Percentiles rank a stretch among this genome's conserved stretches.
Conservation (phyloP, 2,888 invertebrate species). For the Macroteleia sp. region DNA sequence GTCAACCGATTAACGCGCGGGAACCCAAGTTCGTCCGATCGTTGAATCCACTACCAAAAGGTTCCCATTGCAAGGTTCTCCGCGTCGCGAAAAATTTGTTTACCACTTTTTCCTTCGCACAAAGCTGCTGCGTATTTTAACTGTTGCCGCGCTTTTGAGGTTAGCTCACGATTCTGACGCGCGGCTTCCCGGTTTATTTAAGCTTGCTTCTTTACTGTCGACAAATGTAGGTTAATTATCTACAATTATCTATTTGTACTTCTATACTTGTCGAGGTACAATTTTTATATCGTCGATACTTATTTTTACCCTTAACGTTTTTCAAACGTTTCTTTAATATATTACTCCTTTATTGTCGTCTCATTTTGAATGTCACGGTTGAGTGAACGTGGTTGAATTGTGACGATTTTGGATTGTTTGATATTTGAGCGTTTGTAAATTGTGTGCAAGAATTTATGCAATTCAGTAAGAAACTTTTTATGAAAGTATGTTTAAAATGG, state of each 20-base stretch:
- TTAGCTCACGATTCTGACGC: constrained; percentile 21
- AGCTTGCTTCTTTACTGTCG: constrained; percentile 62
- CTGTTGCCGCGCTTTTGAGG: constrained; percentile 38
- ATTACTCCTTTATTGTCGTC: not conserved
- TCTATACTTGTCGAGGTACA: not conserved
- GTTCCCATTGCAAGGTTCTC: not conserved
- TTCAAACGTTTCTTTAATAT: not conserved
- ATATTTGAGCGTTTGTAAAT: not conserved
- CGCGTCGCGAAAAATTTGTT: no score
- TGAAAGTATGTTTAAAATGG: constrained; percentile 1
- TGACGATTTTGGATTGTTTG: no score
- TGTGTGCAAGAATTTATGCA: not conserved
- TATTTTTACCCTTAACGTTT: not conserved
- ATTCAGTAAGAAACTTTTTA: not conserved
- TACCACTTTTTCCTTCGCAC: no score
- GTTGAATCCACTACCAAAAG: not conserved
- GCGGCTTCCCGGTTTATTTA: constrained; percentile 10
- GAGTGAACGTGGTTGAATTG: not conserved
- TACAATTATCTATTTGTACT: constrained; percentile 65
- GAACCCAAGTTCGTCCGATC: not conserved
- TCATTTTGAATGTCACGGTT: constrained; percentile 7
- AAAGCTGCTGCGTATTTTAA: not conserved
- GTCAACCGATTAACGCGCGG: not conserved
- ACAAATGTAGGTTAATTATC: constrained; percentile 81
- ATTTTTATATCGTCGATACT: not conserved